Evolutionary conservation across 2,888 invertebrate genomes (phyloP).

Genomic region (Scrobipalpa atriplicella): DNA sequence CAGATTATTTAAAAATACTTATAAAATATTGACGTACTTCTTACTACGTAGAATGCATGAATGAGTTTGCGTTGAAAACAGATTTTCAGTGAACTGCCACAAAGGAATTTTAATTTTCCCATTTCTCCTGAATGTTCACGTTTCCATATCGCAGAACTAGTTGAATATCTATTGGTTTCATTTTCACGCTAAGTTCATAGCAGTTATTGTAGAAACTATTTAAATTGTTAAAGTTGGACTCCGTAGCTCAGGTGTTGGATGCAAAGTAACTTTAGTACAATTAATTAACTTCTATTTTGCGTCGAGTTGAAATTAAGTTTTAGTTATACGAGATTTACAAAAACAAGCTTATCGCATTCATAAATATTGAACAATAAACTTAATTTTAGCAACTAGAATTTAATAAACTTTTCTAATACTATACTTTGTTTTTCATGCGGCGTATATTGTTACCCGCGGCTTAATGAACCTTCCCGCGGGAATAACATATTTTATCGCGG

Average conservation of each 20-base stretch:
- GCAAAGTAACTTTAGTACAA: constrained; percentile 3
- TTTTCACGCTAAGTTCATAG: not conserved
- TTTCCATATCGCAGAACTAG: not conserved
- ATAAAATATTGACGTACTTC: too few species aligned
- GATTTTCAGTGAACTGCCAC: not conserved
- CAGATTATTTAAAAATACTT: too few species aligned
- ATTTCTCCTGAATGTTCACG: not conserved
- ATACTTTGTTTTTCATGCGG: too few species aligned
- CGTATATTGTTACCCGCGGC: too few species aligned
- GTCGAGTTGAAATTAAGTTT: not conserved
- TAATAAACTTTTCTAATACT: too few species aligned
- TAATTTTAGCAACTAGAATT: too few species aligned
- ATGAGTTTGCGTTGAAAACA: too few species aligned
- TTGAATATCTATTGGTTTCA: constrained; percentile 7
- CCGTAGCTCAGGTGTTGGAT: constrained; percentile 10
- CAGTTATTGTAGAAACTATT: constrained; percentile 8
- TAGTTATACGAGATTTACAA: not conserved
- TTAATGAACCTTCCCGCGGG: too few species aligned
- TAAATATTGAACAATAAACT: too few species aligned
- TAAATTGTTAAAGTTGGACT: constrained; percentile 14
- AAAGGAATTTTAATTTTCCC: not conserved
- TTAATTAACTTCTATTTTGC: constrained; percentile 4
- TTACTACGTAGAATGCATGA: too few species aligned
- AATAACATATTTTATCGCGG: too few species aligned
- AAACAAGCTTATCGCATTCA: too few species aligned